Conservation (phyloP, 1,140 invertebrate genomes). For the Acromyrmex heyeri region DNA sequence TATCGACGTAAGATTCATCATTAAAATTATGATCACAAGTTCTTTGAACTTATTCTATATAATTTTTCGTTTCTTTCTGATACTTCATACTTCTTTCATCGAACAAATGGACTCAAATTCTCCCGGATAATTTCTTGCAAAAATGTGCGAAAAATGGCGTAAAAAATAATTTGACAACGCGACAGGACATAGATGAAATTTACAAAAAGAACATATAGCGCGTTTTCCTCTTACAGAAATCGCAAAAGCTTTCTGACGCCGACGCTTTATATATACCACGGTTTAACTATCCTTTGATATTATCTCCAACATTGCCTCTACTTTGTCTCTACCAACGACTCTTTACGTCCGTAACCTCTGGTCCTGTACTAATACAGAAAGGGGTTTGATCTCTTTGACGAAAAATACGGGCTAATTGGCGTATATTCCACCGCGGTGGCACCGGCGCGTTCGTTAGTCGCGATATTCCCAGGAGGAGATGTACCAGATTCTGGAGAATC, state of each 20-base stretch:
- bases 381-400: conserved; percentile 62
- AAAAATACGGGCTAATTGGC: conserved; percentile 63
- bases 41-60: not conserved
- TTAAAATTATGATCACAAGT: conserved; percentile 10
- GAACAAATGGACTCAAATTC: not conserved
- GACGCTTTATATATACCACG: conserved; percentile 43
- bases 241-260: conserved; percentile 40
- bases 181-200: conserved; percentile 37
- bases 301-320: conserved; percentile 48
- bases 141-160: not conserved
- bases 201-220: conserved; percentile 6
- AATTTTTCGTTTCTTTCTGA: not conserved
- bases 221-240: conserved; percentile 31
- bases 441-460: conserved; percentile 53
- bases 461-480: conserved; percentile 55
- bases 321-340: conserved; percentile 60
- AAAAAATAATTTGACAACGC: not conserved
- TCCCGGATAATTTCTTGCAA: not conserved
- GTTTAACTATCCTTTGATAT: conserved; percentile 63
- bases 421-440: conserved; percentile 43
- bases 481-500: conserved; percentile 40
- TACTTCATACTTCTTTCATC: not conserved
- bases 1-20: not conserved
- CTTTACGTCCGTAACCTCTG: conserved; percentile 57
- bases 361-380: conserved; percentile 55